Base-by-base conservation (phyloP, 1,140 invertebrate species). In the Drosophila leontia region DNA sequence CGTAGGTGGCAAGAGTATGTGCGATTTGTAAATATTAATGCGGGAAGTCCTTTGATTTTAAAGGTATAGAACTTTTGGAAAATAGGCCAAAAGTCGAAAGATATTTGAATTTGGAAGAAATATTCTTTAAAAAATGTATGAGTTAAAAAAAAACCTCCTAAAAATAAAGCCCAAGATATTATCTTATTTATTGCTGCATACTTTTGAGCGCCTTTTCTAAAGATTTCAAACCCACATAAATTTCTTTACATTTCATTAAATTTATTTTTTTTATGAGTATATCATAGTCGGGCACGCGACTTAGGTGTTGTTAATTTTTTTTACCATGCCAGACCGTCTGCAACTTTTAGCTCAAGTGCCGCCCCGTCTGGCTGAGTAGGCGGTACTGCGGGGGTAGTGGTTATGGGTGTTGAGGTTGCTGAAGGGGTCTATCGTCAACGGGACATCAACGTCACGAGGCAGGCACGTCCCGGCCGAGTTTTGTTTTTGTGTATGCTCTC, bases 311-410 rank as follows among this genome's bases (percentile, higher is more conserved):
- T 56, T 56, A 56, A 56, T 62, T 47, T 55, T 47, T 56, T 45
- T 5, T 37, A 50, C 64, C 68, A 37, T 64, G 72, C 71, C 50
- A 63, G 32, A 56, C 51, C 76, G 84, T 87, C 82, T 82, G 78
- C 58, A 87, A 87, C 75, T 85, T 82, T 78, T 59, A 74, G 47
- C 74, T 80, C 74, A 88, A 87, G 84, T 86, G 81, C 67, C 59
- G 48, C 59, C 71, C 47, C 58, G 80, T 87, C 79, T 83, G 83
- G 75, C 64, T 47, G 50, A 70, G 47, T 48, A 42, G 48, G 50
- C 23, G 50, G 51, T 29, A 47, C 41, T 57, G 23, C 45, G 42
- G 53, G 50, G 59, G 39, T 50, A 39, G 17, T 48, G 74, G 63
- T 15, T 57, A 26, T 5, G 13, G 37, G 71, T 47, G 26, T 45